Conservation (phyloP, 2,113 vertebrate genomes). For the Alces alces region DNA sequence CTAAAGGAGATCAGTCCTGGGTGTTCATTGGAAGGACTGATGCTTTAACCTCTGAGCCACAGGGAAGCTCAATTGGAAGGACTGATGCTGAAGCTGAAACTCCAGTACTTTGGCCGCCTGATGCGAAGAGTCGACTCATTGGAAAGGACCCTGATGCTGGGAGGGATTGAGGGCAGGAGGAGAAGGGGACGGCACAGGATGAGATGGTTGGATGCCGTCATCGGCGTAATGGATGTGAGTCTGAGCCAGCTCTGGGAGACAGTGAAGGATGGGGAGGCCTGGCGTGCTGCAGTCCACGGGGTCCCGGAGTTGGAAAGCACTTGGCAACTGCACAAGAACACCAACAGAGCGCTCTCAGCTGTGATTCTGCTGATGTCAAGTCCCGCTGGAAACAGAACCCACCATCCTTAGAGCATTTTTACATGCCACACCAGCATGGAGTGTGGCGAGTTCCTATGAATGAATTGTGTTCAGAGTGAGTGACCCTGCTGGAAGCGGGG, state of each 20-base stretch:
- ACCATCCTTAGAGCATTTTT: neutral
- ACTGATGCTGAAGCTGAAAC: neutral
- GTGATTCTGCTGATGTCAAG: neutral
- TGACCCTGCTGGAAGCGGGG: neutral
- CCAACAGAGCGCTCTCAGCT: fast-evolving
- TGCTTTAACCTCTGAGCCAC: no score
- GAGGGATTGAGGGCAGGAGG: neutral
- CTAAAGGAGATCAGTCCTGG: neutral
- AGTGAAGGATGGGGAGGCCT: neutral
- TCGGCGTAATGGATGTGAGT: neutral
- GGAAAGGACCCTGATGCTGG: neutral
- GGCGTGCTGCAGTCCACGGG: neutral
- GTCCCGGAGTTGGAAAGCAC: neutral
- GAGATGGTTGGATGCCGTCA: neutral
- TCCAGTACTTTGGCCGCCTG: neutral
- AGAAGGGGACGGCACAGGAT: neutral
- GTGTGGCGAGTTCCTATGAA: fast-evolving
- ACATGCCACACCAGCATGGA: neutral
- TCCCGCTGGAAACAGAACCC: neutral
- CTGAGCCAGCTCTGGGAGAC: neutral
- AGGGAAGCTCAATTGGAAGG: no score
- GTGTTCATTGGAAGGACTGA: neutral
- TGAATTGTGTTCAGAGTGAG: neutral
- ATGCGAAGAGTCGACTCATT: neutral
- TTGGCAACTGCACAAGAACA: neutral